Evolutionary conservation across 2,797 vertebrate species (phyloP).

Genomic region (Amniataba percoides): DNA sequence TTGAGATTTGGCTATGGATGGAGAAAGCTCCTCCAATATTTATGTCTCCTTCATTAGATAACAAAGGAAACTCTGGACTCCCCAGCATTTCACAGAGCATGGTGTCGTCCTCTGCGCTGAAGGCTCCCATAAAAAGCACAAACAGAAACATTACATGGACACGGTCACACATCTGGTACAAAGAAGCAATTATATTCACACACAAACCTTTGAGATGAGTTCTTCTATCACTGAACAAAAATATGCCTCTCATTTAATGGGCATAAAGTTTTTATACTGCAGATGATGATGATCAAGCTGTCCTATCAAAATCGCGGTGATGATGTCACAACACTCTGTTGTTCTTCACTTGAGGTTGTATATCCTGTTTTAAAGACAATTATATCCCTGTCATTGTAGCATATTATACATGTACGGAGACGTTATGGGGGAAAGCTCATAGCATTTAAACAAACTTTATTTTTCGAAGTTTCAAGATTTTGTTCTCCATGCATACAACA

Average conservation of each 20-base stretch:
- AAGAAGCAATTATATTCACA: conserved; percentile 2
- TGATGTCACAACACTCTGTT: conserved; percentile 28
- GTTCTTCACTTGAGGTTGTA: not conserved
- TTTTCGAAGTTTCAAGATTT: too few relatives aligned
- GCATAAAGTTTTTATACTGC: conserved; percentile 54
- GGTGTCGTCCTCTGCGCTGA: conserved; percentile 56
- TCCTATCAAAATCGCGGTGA: conserved; percentile 50
- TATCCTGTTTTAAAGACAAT: not conserved
- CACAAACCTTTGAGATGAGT: not conserved
- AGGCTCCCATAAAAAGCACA: conserved; percentile 56
- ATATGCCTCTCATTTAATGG: not conserved
- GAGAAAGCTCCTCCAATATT: conserved; percentile 85
- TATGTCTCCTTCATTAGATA: conserved; percentile 81
- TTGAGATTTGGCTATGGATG: conserved; percentile 77
- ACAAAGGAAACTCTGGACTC: conserved; percentile 71
- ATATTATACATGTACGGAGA: not conserved
- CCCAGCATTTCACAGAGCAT: conserved; percentile 75
- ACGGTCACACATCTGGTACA: conserved; percentile 45
- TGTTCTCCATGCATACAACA: too few relatives aligned
- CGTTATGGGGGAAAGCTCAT: not conserved
- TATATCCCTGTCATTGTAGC: not conserved
- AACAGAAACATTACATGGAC: conserved; percentile 63
- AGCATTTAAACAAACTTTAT: not conserved
- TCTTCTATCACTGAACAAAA: not conserved
- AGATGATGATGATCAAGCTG: conserved; percentile 38